Evolutionary conservation across 2,113 vertebrate species (phyloP).

Genomic region (Benitochromis conjunctus): DNA sequence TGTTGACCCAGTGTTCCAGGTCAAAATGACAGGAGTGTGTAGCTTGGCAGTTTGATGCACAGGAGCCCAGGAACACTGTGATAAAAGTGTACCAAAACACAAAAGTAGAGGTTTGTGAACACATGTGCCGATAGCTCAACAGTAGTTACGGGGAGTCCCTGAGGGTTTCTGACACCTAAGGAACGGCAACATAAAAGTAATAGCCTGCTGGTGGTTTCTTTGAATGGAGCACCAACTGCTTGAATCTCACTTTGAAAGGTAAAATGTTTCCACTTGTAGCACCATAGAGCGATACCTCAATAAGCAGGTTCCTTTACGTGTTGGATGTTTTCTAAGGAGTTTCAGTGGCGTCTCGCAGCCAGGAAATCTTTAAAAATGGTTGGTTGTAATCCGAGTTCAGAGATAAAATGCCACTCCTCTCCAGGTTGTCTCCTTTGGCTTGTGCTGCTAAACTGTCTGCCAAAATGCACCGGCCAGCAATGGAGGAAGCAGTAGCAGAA

Average conservation of each 20-base stretch:
- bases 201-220: not conserved
- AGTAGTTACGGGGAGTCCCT: not conserved
- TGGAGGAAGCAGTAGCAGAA: slow-evolving; percentile 19
- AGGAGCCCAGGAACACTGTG: not conserved
- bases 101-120: not conserved
- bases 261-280: not conserved
- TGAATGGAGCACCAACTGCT: not conserved
- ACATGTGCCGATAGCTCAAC: not conserved
- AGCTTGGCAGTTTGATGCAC: not conserved
- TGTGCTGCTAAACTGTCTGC: not conserved
- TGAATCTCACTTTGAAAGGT: not conserved
- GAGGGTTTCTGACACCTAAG: not conserved
- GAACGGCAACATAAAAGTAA: not conserved
- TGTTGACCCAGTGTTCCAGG: not conserved
- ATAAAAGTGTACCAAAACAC: not conserved
- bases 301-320: not conserved
- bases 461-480: not conserved
- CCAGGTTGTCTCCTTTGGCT: not conserved
- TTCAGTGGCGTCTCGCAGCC: not conserved
- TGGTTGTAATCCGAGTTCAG: not conserved
- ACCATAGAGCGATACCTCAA: not conserved
- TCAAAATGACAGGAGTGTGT: not conserved
- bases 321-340: not conserved
- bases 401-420: not conserved
- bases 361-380: not conserved